These are phyloP conservation scores for Stenoptilia bipunctidactyla DNA, from an alignment of 2,888 invertebrate genomes.

Conservation along the genomic window DNA sequence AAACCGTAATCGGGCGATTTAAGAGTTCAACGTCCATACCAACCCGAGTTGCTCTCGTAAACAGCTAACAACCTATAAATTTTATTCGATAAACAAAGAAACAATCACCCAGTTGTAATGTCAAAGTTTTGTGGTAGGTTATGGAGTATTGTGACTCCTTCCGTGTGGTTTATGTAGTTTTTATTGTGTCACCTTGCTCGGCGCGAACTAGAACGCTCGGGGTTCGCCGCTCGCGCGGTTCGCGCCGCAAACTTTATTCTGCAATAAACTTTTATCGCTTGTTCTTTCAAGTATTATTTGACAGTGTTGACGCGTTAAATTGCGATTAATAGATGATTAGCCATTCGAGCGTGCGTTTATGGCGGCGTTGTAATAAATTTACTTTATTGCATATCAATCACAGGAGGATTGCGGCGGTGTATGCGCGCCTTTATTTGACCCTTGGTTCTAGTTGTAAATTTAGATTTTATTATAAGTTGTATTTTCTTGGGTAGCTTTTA, in stretches of 20 bases:
- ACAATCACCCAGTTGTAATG: constrained; percentile 46
- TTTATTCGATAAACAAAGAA: constrained; percentile 63
- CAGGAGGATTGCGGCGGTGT: constrained; percentile 9
- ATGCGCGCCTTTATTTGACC: constrained; percentile 6
- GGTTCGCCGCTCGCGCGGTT: not conserved
- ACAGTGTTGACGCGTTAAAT: constrained; percentile 60
- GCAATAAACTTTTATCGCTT: constrained; percentile 50
- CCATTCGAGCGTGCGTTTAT: constrained; percentile 49
- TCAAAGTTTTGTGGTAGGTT: constrained; percentile 61
- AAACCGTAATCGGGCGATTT: constrained; percentile 59
- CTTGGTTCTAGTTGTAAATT: not conserved
- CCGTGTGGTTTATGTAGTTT: constrained; percentile 28
- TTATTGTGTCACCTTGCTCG: constrained; percentile 14
- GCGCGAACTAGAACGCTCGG: not conserved
- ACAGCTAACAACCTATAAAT: constrained; percentile 46
- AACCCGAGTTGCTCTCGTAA: constrained; percentile 34
- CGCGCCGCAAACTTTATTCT: constrained; percentile 10
- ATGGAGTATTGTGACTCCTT: constrained; percentile 44
- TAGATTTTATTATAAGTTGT: not conserved
- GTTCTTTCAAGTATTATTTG: constrained; percentile 59
- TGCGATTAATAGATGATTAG: constrained; percentile 63
- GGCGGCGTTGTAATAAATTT: constrained; percentile 55
- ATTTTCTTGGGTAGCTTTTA: not conserved
- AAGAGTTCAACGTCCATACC: constrained; percentile 47
- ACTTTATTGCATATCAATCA: constrained; percentile 61